Percentiles rank a stretch among this genome's conserved stretches.
Evolutionary conservation across 2,888 invertebrate genomes (phyloP).

Genomic region (Phyllotreta cruciferae): DNA sequence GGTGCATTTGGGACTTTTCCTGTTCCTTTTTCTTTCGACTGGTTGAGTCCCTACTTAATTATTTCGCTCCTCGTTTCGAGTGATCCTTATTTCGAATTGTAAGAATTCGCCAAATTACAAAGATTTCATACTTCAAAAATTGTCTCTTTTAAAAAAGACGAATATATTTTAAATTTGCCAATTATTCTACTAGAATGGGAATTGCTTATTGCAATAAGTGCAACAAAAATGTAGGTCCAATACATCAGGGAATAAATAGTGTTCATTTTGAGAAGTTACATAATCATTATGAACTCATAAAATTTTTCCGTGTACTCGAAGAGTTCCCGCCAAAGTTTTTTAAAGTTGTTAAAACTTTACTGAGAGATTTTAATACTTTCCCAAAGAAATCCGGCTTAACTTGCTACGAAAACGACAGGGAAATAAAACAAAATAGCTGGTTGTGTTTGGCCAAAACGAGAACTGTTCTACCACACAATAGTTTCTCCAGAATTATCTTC

Average conservation of each 20-base stretch:
- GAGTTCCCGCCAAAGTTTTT: slow-evolving; percentile 10
- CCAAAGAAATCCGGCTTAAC: slow-evolving; percentile 12
- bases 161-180: too few species aligned
- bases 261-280: slow-evolving; percentile 10
- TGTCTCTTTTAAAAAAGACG: too few species aligned
- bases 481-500: too few species aligned
- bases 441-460: slow-evolving; percentile 1
- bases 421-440: slow-evolving; percentile 7
- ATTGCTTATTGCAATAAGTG: too few species aligned
- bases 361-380: slow-evolving; percentile 17
- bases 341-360: slow-evolving; percentile 18
- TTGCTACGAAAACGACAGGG: slow-evolving; percentile 6
- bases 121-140: slow-evolving; percentile 3
- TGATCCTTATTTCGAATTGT: slow-evolving; percentile 7
- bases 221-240: too few species aligned
- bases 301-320: slow-evolving; percentile 12
- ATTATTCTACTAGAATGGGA: too few species aligned
- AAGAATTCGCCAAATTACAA: not conserved
- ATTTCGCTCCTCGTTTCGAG: slow-evolving; percentile 7
- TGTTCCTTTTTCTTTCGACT: slow-evolving; percentile 12
- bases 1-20: slow-evolving; percentile 17
- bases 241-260: slow-evolving; percentile 4
- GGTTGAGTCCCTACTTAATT: slow-evolving; percentile 8
- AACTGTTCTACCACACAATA: too few species aligned
- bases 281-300: slow-evolving; percentile 18